Evolutionary conservation across 2,797 vertebrate species (phyloP), one percentile per base, ranked within the genome.

Genomic region (Ctenosaura bakeri): DNA sequence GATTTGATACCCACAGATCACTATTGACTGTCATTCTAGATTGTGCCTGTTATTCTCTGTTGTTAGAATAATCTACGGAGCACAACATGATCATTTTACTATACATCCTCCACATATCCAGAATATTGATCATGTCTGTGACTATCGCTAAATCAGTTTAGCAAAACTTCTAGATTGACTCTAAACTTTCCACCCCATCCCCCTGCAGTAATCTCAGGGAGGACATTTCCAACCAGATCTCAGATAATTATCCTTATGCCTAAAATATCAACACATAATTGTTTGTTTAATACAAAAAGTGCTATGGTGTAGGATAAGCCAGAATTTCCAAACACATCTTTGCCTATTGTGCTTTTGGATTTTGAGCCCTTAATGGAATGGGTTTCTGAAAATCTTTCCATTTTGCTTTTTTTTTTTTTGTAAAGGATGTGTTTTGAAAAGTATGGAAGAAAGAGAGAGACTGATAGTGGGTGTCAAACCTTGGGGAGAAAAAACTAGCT

Each of bases 351-450:
- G 24, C 24, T 85, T 42, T 18, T 18, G 22, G 77, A 38, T 32
- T 62, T 29, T 46, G 81, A 76, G 38, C 26, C 32, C 52, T 88
- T 73, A 59, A 56, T 74, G 12, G 4, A 12, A 29, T n/a, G 59
- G n/a, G 8, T 32, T 89, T 56, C 13, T 77, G 84, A 14, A 90
- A 80, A 81, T n/a, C 10, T 24, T 88, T 14, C 24, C 32, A 32
- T 22, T 54, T 35, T 22, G n/a, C n/a, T n/a, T n/a, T n/a, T 6
- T 16, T 32, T 46, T 46, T 46, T 46, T 46, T 26, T 12, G 50
- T 20, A 73, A 62, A 81, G 56, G 35, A 80, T 59, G 59, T 35
- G 22, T 86, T 86, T 81, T 90, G 29, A 59, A 20, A 66, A 38
- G 32, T n/a, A 7, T 12, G n/a, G n/a, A 56, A 62, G 14, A 26